Evolutionary conservation across 2,113 vertebrate genomes (phyloP).

Genomic region (Lophura nycthemera): DNA sequence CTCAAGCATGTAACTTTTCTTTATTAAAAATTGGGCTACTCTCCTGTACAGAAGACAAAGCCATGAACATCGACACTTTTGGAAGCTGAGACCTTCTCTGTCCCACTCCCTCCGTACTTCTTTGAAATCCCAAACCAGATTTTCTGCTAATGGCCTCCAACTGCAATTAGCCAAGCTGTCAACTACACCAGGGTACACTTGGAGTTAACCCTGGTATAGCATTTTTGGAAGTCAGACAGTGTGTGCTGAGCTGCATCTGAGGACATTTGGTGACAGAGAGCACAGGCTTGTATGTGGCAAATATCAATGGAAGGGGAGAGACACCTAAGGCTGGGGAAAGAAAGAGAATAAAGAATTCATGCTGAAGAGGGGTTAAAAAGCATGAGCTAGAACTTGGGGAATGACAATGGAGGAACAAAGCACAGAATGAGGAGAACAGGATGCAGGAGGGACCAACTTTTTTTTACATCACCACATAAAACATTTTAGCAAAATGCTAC

Average conservation of each 20-base stretch:
- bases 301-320: not conserved
- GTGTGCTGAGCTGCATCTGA: not conserved
- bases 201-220: not conserved
- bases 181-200: not conserved
- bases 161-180: not conserved
- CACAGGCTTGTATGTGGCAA: not conserved
- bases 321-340: not conserved
- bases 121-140: not conserved
- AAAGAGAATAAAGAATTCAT: not conserved
- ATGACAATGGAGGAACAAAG: not conserved
- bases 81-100: not conserved
- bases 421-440: not conserved
- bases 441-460: not conserved
- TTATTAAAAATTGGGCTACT: not conserved
- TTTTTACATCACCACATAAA: not conserved
- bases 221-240: not conserved
- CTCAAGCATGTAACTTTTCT: not conserved
- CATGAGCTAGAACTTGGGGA: not conserved
- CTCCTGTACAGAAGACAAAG: not conserved
- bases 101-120: not conserved
- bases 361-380: not conserved
- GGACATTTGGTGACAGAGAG: not conserved
- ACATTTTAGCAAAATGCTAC: not conserved
- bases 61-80: not conserved
- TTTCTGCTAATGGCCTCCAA: slow-evolving; percentile 7